Evolutionary conservation across 35 echinoderm and acorn worm genomes (phyloP).

Genomic region (Holothuria glaberrima): DNA sequence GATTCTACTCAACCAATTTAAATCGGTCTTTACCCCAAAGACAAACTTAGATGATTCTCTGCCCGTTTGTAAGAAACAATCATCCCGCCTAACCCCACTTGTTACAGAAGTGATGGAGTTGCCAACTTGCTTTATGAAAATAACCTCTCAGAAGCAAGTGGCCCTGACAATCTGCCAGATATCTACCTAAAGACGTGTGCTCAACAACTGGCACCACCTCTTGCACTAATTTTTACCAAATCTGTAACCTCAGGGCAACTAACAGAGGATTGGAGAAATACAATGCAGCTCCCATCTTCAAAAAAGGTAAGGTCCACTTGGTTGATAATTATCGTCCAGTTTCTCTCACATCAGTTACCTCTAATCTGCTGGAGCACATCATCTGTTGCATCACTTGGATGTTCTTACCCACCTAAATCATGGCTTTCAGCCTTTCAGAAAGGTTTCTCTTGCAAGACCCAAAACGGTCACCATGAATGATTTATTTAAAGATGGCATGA

Average conservation of each 20-base stretch:
- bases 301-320: too few relatives aligned
- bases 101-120: constrained; percentile 17
- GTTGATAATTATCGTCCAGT: too few relatives aligned
- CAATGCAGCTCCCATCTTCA: not conserved
- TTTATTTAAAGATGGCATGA: not conserved
- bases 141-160: too few relatives aligned
- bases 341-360: too few relatives aligned
- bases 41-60: too few relatives aligned
- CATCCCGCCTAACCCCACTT: not conserved
- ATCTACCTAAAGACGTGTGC: not conserved
- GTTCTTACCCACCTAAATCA: not conserved
- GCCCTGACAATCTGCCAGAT: too few relatives aligned
- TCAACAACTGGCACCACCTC: not conserved
- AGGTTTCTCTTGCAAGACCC: not conserved
- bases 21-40: too few relatives aligned
- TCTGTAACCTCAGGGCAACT: not conserved
- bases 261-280: not conserved
- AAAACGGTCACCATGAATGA: not conserved
- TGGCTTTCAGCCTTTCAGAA: constrained; percentile 11
- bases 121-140: too few relatives aligned
- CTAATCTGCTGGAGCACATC: too few relatives aligned
- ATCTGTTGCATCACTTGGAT: not conserved
- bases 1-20: constrained; percentile 14
- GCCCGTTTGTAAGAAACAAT: too few relatives aligned
- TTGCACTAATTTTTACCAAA: not conserved